Percentiles rank a stretch among this genome's conserved stretches.
These are phyloP conservation scores for Bovichtus variegatus DNA, from an alignment of 2,797 vertebrate species.

Conservation along the genomic window DNA sequence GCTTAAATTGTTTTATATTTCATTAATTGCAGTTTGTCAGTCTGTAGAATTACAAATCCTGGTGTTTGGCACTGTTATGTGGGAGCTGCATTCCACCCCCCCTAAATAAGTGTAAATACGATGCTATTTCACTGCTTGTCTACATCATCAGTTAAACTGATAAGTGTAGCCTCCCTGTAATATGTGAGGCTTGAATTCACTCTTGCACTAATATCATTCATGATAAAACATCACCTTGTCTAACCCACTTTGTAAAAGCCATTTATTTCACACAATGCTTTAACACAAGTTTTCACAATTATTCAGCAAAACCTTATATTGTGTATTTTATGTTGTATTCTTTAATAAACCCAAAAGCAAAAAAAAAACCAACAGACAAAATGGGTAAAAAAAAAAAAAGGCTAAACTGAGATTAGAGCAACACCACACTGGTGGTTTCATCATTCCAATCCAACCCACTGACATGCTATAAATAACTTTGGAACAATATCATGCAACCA, in stretches of 20 bases:
- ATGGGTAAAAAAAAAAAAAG: conserved; percentile 32
- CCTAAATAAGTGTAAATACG: neutral
- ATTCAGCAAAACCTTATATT: conserved; percentile 63
- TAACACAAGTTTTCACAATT: conserved; percentile 75
- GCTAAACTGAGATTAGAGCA: conserved; percentile 52
- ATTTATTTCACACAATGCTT: conserved; percentile 83
- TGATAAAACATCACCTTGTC: conserved; percentile 14
- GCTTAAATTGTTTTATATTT: neutral
- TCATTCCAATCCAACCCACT: conserved; percentile 41
- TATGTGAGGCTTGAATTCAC: neutral
- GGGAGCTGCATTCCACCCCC: neutral
- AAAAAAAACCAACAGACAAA: conserved; percentile 32
- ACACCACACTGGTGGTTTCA: conserved; percentile 38
- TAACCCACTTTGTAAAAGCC: conserved; percentile 76
- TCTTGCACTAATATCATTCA: neutral
- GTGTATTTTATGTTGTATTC: conserved; percentile 56
- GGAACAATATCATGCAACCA: conserved; percentile 66
- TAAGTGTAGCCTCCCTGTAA: neutral
- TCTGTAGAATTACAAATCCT: neutral
- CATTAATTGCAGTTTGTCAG: neutral
- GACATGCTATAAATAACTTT: conserved; percentile 65
- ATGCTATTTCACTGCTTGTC: neutral
- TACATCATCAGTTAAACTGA: neutral
- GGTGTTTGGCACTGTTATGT: no score
- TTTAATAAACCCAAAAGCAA: conserved; percentile 48